Evolutionary conservation across 1,140 invertebrate species (phyloP).

Genomic region (Ylistrum balloti): DNA sequence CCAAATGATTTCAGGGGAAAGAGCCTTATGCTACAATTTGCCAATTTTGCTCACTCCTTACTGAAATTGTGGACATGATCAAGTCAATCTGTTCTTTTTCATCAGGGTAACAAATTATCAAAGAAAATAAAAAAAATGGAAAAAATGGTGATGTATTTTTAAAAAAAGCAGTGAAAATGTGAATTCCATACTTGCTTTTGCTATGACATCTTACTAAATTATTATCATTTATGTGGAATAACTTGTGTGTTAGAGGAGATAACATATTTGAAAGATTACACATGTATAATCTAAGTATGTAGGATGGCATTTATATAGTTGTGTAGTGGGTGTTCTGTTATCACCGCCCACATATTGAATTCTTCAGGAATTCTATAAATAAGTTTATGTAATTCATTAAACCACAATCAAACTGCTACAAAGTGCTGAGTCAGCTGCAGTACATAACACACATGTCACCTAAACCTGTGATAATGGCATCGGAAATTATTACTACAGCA

Average conservation of each 20-base stretch:
- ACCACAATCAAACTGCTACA: background rate
- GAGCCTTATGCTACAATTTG: too few relatives aligned
- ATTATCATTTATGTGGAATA: background rate
- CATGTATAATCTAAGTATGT: background rate
- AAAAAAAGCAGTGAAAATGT: too few relatives aligned
- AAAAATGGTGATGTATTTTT: too few relatives aligned
- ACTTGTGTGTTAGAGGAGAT: background rate
- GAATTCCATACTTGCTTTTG: too few relatives aligned
- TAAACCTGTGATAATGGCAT: background rate
- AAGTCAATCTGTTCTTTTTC: too few relatives aligned
- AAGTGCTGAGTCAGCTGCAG: background rate
- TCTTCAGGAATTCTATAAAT: background rate
- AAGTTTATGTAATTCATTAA: background rate
- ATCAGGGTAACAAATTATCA: too few relatives aligned
- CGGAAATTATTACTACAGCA: background rate
- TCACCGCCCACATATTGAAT: constrained; percentile 4
- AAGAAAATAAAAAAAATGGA: too few relatives aligned
- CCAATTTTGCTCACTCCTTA: too few relatives aligned
- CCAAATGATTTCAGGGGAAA: too few relatives aligned
- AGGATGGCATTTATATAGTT: constrained; percentile 9
- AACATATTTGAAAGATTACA: constrained; percentile 24
- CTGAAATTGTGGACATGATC: too few relatives aligned
- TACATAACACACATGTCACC: background rate
- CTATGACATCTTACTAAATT: too few relatives aligned
- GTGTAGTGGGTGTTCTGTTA: background rate